Conservation (phyloP, 2,888 invertebrate genomes). For the Euphydryas editha region DNA sequence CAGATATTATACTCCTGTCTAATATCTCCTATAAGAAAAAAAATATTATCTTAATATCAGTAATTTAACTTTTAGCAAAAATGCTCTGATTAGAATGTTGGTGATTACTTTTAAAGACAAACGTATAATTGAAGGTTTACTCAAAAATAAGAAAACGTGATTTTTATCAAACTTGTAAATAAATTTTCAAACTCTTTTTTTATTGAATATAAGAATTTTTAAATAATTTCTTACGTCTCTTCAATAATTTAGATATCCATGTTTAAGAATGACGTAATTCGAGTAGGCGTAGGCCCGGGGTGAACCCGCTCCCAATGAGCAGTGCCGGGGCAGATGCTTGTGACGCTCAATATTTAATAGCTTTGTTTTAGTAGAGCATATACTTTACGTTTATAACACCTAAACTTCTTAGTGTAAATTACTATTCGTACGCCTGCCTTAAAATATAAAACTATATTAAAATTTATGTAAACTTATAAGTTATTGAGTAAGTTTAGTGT, state of each 20-base stretch:
- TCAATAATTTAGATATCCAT: constrained; percentile 7
- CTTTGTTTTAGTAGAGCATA: constrained; percentile 7
- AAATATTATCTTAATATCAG: no score
- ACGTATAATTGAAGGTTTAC: no score
- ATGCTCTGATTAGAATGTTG: no score
- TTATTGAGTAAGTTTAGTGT: no score
- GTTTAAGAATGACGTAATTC: constrained; percentile 32
- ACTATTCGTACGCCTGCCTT: neutral
- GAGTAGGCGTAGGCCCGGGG: constrained; percentile 28
- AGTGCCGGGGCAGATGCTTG: constrained; percentile 11
- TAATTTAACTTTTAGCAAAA: no score
- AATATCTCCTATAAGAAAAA: no score
- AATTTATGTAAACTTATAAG: no score
- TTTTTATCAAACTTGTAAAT: no score
- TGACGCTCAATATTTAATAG: constrained; percentile 13
- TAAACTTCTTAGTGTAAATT: neutral
- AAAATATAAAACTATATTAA: neutral
- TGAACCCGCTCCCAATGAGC: constrained; percentile 21
- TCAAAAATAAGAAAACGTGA: no score
- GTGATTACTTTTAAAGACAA: no score
- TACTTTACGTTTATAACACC: neutral
- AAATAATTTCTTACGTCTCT: neutral
- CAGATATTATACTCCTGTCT: no score
- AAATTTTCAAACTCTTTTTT: neutral
- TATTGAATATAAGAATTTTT: neutral